Evolutionary conservation across 2,113 vertebrate species (phyloP), one percentile per base, ranked within the genome.

Genomic region (Cercocebus atys): DNA sequence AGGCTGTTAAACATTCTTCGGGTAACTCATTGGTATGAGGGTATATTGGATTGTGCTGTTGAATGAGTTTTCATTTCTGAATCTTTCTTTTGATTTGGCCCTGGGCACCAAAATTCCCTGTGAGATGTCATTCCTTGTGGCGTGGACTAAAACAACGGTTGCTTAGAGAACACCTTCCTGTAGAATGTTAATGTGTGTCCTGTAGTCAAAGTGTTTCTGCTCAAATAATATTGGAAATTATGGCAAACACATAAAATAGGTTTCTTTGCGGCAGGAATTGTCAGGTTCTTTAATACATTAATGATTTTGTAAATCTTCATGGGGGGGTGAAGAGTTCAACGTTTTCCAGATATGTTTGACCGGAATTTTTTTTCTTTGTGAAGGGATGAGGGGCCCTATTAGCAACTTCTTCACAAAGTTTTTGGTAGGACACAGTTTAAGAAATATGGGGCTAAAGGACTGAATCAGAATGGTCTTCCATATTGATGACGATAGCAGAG

Each of bases 21-120:
- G 75, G 5, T 57, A 76, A 35, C 43, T 75, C n/a, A 55, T 50
- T 88, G 64, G 47, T 38, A 6, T 38, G 32, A 47, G 22, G 52
- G 22, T 0, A 7, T 40, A 30, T 72, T 76, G 52, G 52, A 70
- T 20, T 55, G 14, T 90, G 55, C 47, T 6, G 6, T 45, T 38
- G 70, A 61, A 57, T 55, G 81, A 50, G 32, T 96, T 91, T 88
- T 66, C 32, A n/a, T 91, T 85, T 76, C 64, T 93, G 50, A 94
- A 25, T 88, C 13, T 91, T 79, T 81, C 70, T 10, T 93, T 20
- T 75, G 45, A 82, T 96, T 83, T 72, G 17, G 50, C 27, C 55
- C 40, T 55, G 52, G 43, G 35, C 43, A 35, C 61, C 40, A 17
- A 64, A 68, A 87, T 38, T 76, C 81, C 35, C 52, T 32, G 14